These are phyloP conservation scores for Craseonycteris thonglongyai DNA, from an alignment of 2,113 vertebrate genomes.

Conservation along the genomic window DNA sequence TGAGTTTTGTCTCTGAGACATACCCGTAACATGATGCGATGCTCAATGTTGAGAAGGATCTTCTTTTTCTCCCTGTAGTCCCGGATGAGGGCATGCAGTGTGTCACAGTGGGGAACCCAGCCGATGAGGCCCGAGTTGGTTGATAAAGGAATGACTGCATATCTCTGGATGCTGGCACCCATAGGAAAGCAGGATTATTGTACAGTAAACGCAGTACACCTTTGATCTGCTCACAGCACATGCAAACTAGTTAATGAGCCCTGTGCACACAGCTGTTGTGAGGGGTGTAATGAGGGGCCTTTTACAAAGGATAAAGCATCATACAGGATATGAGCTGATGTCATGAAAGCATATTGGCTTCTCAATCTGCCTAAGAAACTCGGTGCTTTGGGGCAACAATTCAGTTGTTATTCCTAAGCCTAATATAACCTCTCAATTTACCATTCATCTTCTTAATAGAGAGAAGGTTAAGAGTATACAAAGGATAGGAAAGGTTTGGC, in stretches of 20 bases:
- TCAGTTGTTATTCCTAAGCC: not conserved
- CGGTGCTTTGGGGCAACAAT: not conserved
- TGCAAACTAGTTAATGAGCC: not conserved
- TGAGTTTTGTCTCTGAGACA: not conserved
- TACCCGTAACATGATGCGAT: slow-evolving; percentile 98
- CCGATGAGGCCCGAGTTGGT: slow-evolving; percentile 98
- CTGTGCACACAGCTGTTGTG: not conserved
- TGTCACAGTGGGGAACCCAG: slow-evolving; percentile 99
- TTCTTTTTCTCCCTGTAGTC: slow-evolving; percentile 99
- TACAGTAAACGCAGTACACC: not conserved
- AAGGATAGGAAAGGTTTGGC: not conserved
- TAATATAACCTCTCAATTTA: not conserved
- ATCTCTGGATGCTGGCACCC: slow-evolving; percentile 91
- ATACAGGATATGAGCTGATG: no score
- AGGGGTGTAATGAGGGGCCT: not conserved
- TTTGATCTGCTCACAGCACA: not conserved
- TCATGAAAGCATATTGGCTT: not conserved
- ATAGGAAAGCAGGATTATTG: not conserved
- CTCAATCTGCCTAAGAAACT: not conserved
- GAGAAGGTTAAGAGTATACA: not conserved
- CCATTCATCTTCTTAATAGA: not conserved
- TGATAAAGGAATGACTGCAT: slow-evolving; percentile 96
- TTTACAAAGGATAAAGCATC: not conserved
- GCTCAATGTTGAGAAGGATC: slow-evolving; percentile 98
- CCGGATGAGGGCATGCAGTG: slow-evolving; percentile 95